Evolutionary conservation across 2,113 vertebrate genomes (phyloP).

Genomic region (Zeus faber): DNA sequence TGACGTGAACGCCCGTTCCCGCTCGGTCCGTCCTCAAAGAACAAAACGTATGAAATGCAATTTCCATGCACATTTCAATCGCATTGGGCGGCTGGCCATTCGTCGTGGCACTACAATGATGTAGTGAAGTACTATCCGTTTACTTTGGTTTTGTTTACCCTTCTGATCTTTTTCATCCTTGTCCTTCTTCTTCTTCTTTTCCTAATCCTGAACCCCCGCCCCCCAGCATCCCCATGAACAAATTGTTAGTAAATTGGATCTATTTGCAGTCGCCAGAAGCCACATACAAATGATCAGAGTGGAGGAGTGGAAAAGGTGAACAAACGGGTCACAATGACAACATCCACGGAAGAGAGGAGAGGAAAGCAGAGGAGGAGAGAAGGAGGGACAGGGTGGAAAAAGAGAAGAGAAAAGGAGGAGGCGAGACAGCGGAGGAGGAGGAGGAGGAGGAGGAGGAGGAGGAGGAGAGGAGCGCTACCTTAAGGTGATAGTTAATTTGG

Average conservation of each 20-base stretch:
- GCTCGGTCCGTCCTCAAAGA: no score
- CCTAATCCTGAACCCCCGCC: background rate
- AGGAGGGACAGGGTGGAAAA: background rate
- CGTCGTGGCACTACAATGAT: no score
- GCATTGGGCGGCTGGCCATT: background rate
- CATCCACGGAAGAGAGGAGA: constrained; percentile 2
- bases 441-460: constrained; percentile 23
- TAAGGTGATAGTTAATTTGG: constrained; percentile 76
- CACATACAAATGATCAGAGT: constrained; percentile 42
- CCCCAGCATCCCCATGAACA: constrained; percentile 1
- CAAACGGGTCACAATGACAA: constrained; percentile 24
- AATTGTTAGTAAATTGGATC: constrained; percentile 54
- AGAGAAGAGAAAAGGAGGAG: background rate
- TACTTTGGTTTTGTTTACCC: background rate
- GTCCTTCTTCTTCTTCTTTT: no score
- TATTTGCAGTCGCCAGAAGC: constrained; percentile 35
- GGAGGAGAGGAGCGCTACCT: constrained; percentile 70
- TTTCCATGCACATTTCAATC: background rate
- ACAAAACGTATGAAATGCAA: no score
- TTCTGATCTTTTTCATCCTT: no score
- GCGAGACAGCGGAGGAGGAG: background rate
- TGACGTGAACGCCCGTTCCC: no score
- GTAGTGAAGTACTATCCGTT: background rate
- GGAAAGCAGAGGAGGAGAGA: background rate
- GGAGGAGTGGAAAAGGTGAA: constrained; percentile 18